Evolutionary conservation across 2,797 vertebrate species (phyloP).

Genomic region (Danio kyathit): DNA sequence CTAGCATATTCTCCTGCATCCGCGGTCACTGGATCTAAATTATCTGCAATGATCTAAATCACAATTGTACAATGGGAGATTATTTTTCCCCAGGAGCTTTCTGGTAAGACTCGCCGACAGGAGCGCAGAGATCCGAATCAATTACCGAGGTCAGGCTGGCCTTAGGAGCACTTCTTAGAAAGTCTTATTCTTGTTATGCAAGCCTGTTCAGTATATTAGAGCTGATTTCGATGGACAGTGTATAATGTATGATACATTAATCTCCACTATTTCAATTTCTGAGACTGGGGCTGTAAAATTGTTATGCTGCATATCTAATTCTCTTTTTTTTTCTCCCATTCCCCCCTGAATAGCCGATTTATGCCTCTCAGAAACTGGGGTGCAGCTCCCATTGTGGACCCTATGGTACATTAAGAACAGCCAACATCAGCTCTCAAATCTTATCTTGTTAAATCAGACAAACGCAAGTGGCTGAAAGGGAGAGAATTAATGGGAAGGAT

Average conservation of each 20-base stretch:
- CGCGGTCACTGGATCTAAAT: constrained; percentile 42
- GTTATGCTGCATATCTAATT: constrained; percentile 95
- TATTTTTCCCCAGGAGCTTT: constrained; percentile 84
- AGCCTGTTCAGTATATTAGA: constrained; percentile 92
- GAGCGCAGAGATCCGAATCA: constrained; percentile 90
- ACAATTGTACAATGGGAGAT: constrained; percentile 68
- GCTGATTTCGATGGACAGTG: constrained; percentile 89
- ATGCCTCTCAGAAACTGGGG: constrained; percentile 86
- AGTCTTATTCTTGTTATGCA: constrained; percentile 87
- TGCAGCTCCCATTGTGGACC: constrained; percentile 86
- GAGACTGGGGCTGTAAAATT: constrained; percentile 91
- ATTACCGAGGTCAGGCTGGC: constrained; percentile 90
- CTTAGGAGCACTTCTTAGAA: constrained; percentile 89
- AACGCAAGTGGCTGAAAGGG: constrained; percentile 83
- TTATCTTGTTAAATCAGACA: constrained; percentile 99
- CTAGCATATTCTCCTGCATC: constrained; percentile 32
- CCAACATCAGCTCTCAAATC: constrained; percentile 95
- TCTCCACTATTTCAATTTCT: constrained; percentile 92
- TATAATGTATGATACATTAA: constrained; percentile 93
- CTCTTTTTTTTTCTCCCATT: constrained; percentile 61
- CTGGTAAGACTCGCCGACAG: constrained; percentile 83
- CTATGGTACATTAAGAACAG: constrained; percentile 90
- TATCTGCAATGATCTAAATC: constrained; percentile 69
- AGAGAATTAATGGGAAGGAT: constrained; percentile 87
- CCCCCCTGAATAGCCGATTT: constrained; percentile 89